Percentiles rank a stretch among this genome's conserved stretches.
These are phyloP conservation scores for Seira musarum DNA, from an alignment of 2,888 invertebrate species.

Conservation along the genomic window DNA sequence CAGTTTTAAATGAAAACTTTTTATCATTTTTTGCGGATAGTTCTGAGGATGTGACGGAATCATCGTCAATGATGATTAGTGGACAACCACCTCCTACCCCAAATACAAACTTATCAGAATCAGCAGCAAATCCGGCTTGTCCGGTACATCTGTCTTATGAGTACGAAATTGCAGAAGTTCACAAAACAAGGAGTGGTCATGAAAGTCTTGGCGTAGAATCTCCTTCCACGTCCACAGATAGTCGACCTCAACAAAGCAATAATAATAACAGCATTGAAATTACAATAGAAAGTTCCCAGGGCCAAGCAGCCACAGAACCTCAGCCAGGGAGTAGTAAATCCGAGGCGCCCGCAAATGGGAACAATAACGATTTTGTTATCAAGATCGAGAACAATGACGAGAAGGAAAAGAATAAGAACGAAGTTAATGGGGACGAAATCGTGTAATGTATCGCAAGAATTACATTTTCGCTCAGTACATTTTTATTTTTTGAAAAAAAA, in stretches of 20 bases:
- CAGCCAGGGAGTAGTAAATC: too few species aligned
- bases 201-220: too few species aligned
- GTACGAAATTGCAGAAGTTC: too few species aligned
- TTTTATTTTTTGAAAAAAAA: background rate
- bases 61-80: background rate
- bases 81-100: constrained; percentile 1
- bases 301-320: too few species aligned
- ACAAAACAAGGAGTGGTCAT: too few species aligned
- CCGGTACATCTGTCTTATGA: too few species aligned
- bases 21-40: constrained; percentile 27
- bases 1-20: constrained; percentile 33
- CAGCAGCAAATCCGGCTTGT: too few species aligned
- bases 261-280: too few species aligned
- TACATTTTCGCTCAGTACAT: background rate
- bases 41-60: constrained; percentile 32
- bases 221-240: too few species aligned
- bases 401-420: background rate
- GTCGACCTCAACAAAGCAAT: too few species aligned
- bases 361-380: background rate
- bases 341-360: background rate
- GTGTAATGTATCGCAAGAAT: background rate
- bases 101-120: too few species aligned
- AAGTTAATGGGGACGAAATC: background rate
- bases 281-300: too few species aligned
- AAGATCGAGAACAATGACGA: background rate